These are phyloP conservation scores for Actenoides hombroni DNA, from an alignment of 2,113 vertebrate genomes.

Conservation along the genomic window DNA sequence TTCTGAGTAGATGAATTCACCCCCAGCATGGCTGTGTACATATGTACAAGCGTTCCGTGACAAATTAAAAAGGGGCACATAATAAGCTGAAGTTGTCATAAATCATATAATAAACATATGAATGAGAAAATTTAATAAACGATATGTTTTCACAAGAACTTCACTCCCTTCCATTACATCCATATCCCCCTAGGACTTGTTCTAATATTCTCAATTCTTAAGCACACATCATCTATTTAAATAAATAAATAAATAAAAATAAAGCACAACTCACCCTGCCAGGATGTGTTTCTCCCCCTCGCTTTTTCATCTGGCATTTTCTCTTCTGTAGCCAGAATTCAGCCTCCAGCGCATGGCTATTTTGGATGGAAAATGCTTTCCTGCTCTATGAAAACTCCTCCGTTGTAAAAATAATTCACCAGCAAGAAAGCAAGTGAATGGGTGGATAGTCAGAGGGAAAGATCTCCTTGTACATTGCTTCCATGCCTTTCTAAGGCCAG, in stretches of 20 bases:
- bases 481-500: neutral
- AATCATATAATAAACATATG: constrained; percentile 13
- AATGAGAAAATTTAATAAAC: constrained; percentile 35
- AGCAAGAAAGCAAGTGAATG: neutral
- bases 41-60: neutral
- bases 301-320: neutral
- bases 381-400: neutral
- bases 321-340: neutral
- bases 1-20: neutral
- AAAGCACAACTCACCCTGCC: neutral
- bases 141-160: neutral
- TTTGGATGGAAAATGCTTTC: neutral
- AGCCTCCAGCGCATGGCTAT: neutral
- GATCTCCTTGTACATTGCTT: neutral
- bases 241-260: no score
- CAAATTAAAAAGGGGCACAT: constrained; percentile 20
- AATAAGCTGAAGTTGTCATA: constrained; percentile 11
- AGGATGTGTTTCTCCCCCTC: neutral
- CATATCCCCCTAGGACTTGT: neutral
- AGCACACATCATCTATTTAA: neutral
- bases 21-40: neutral
- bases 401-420: neutral
- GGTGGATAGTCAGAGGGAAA: neutral
- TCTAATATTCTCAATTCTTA: constrained; percentile 8
- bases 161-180: constrained; percentile 3